Conservation (phyloP, 2,113 vertebrate species). For the Thunnus thynnus region DNA sequence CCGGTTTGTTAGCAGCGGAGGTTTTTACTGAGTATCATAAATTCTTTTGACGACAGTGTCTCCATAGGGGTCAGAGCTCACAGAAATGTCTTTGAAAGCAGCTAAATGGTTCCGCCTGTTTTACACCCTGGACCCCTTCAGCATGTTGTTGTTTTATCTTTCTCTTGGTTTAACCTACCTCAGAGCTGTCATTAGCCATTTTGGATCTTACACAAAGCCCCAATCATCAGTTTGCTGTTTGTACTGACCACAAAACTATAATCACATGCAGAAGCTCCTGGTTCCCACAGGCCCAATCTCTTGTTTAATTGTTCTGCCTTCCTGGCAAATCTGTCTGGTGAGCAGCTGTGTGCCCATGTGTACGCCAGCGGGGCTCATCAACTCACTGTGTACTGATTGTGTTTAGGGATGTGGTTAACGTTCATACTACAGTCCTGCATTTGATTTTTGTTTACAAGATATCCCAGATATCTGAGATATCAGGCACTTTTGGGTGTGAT, state of each 20-base stretch:
- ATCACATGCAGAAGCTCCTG: slow-evolving; percentile 25
- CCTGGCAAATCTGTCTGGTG: slow-evolving; percentile 51
- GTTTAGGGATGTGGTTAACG: slow-evolving; percentile 46
- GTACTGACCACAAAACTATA: slow-evolving; percentile 36
- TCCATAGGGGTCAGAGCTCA: slow-evolving; percentile 52
- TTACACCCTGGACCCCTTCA: background rate
- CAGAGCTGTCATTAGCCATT: slow-evolving; percentile 23
- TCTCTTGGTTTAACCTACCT: slow-evolving; percentile 2
- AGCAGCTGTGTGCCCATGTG: slow-evolving; percentile 63
- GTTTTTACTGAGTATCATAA: slow-evolving; percentile 60
- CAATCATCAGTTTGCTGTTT: slow-evolving; percentile 14
- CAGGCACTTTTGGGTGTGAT: background rate
- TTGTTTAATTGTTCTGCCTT: slow-evolving; percentile 24
- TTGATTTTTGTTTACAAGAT: slow-evolving; percentile 28
- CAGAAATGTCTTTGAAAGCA: slow-evolving; percentile 2
- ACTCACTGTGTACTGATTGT: slow-evolving; percentile 30
- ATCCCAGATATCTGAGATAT: slow-evolving; percentile 2
- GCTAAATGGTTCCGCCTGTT: slow-evolving; percentile 31
- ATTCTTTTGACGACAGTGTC: slow-evolving; percentile 50
- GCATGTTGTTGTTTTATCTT: slow-evolving; percentile 26
- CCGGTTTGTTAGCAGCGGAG: slow-evolving; percentile 44
- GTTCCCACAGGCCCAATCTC: slow-evolving; percentile 44
- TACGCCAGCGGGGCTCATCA: slow-evolving; percentile 18
- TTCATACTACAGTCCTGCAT: background rate
- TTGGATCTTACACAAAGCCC: slow-evolving; percentile 4